Percentiles rank a stretch among this genome's conserved stretches.
These are phyloP conservation scores for Parnassius apollo DNA, from an alignment of 2,888 invertebrate genomes.

Conservation along the genomic window DNA sequence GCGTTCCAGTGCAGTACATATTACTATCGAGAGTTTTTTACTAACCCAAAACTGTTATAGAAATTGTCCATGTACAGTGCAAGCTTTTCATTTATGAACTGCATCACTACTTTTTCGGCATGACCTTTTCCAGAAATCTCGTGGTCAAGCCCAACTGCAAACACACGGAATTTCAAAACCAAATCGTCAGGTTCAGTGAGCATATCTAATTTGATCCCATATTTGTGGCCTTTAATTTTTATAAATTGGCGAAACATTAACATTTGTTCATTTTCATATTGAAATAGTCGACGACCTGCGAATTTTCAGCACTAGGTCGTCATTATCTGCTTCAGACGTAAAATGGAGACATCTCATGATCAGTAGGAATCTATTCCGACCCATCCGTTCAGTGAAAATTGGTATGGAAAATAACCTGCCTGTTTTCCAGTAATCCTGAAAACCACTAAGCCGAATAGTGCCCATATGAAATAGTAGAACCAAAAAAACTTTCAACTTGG, in stretches of 20 bases:
- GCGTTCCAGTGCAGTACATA: neutral
- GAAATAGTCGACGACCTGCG: neutral
- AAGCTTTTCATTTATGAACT: neutral
- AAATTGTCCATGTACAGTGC: neutral
- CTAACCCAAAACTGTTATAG: neutral
- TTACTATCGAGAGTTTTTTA: neutral
- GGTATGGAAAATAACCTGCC: too few species aligned
- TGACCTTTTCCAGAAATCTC: too few species aligned
- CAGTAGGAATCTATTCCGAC: too few species aligned
- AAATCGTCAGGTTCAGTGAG: neutral
- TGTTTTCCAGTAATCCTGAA: too few species aligned
- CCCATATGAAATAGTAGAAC: too few species aligned
- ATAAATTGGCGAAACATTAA: neutral
- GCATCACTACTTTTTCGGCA: too few species aligned
- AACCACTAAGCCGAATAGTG: too few species aligned
- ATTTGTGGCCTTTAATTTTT: neutral
- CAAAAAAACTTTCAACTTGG: too few species aligned
- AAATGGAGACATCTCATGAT: neutral
- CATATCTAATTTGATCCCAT: neutral
- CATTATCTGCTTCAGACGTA: neutral
- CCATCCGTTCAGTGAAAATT: too few species aligned
- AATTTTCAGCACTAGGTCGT: neutral
- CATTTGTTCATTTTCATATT: neutral
- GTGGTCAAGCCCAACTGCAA: too few species aligned
- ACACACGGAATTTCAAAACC: too few species aligned